Conservation (phyloP, 1,140 invertebrate species). For the Nephila pilipes region DNA sequence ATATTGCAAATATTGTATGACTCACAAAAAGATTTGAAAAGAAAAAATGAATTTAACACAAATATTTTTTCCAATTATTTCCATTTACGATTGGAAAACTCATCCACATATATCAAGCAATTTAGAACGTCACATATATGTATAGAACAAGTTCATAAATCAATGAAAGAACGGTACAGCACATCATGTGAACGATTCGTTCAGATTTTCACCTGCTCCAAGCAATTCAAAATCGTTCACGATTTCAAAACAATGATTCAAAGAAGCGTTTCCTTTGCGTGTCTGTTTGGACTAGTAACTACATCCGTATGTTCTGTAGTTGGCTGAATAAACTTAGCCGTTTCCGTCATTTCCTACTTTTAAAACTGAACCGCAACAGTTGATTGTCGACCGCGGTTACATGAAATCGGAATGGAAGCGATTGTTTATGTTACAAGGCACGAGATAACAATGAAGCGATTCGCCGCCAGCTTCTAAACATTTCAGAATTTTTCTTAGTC, state of each 20-base stretch:
- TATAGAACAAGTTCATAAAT: too few relatives aligned
- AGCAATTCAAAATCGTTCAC: conserved; percentile 12
- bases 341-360: conserved; percentile 29
- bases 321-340: conserved; percentile 11
- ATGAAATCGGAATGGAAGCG: background rate
- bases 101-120: too few relatives aligned
- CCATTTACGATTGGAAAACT: too few relatives aligned
- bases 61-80: too few relatives aligned
- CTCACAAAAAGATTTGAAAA: too few relatives aligned
- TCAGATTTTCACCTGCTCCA: conserved; percentile 28
- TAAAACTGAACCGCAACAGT: background rate
- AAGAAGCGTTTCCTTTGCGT: conserved; percentile 32
- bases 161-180: too few relatives aligned
- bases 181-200: background rate
- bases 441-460: background rate
- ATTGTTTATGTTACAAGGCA: background rate
- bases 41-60: too few relatives aligned
- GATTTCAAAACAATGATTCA: conserved; percentile 37
- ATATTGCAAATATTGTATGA: too few relatives aligned
- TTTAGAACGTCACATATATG: too few relatives aligned
- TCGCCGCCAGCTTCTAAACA: background rate
- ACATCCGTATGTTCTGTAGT: conserved; percentile 16
- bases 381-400: background rate
- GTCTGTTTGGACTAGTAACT: conserved; percentile 4
- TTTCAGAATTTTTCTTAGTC: background rate